A percentile compares a stretch with the other conserved stretches of the same genome.
phyloP scores from a whole-genome alignment of 2,797 vertebrate genomes.

The Enteromius mattozi region DNA sequence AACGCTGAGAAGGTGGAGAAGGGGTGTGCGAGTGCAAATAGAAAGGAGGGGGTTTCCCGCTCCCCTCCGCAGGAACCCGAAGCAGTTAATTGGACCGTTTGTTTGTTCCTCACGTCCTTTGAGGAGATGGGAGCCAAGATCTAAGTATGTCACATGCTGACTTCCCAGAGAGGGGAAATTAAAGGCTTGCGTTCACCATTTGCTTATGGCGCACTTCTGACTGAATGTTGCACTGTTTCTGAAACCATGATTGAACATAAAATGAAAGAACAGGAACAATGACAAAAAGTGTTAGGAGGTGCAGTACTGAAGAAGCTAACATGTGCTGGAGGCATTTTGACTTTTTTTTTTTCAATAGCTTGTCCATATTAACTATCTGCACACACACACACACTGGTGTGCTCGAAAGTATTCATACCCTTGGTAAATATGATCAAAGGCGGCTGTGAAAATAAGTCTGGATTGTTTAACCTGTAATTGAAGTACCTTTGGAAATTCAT shows the following conservation, averaged over 20 bases:
- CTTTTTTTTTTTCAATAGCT: background rate
- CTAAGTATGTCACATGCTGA: conserved; percentile 57
- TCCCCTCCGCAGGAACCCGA: conserved; percentile 70
- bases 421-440: no score
- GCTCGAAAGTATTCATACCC: no score
- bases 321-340: background rate
- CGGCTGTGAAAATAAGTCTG: no score
- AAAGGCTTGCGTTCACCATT: conserved; percentile 45
- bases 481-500: no score
- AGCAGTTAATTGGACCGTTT: conserved; percentile 64
- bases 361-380: background rate
- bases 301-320: background rate
- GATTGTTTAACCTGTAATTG: no score
- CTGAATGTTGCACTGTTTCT: background rate
- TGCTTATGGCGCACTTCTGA: background rate
- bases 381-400: no score
- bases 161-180: conserved; percentile 52
- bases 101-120: conserved; percentile 53
- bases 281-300: background rate
- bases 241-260: background rate
- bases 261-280: background rate
- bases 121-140: conserved; percentile 56
- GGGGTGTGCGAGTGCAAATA: conserved; percentile 48
- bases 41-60: conserved; percentile 50
- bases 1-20: conserved; percentile 56